A percentile compares a stretch with the other conserved stretches of the same genome.
Evolutionary conservation across 2,113 vertebrate species (phyloP).

Genomic region (Bettongia penicillata): DNA sequence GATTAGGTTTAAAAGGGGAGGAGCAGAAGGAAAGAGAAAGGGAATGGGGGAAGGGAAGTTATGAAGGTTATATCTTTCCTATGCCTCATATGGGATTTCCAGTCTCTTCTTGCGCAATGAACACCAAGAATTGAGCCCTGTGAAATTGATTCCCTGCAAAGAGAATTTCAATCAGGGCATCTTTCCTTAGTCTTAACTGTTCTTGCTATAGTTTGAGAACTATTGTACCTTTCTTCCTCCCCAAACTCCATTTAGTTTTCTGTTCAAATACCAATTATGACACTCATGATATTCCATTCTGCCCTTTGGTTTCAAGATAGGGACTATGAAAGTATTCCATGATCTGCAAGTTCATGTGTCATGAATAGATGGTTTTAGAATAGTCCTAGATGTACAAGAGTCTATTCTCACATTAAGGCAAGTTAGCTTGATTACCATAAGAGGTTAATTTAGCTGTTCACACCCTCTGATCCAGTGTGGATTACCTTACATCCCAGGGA

Average conservation of each 20-base stretch:
- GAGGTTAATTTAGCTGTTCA: background rate
- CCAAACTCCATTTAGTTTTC: background rate
- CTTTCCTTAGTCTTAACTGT: background rate
- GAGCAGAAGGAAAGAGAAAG: background rate
- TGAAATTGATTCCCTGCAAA: background rate
- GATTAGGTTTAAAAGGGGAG: background rate
- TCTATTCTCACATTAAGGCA: background rate
- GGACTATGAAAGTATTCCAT: rapidly evolving
- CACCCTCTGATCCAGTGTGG: background rate
- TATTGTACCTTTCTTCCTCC: background rate
- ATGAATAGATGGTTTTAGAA: background rate
- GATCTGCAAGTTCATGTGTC: rapidly evolving
- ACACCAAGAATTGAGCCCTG: background rate
- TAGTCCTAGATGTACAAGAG: background rate
- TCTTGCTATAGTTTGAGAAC: background rate
- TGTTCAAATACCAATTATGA: background rate
- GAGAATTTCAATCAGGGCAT: background rate
- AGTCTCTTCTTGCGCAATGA: background rate
- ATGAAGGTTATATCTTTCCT: background rate
- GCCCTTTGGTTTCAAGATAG: background rate
- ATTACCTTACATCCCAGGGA: background rate
- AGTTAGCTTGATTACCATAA: no score
- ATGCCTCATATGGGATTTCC: background rate
- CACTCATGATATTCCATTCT: rapidly evolving
- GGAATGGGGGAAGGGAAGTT: background rate